Evolutionary conservation across 2,797 vertebrate species (phyloP).

Genomic region (Notamacropus eugenii): DNA sequence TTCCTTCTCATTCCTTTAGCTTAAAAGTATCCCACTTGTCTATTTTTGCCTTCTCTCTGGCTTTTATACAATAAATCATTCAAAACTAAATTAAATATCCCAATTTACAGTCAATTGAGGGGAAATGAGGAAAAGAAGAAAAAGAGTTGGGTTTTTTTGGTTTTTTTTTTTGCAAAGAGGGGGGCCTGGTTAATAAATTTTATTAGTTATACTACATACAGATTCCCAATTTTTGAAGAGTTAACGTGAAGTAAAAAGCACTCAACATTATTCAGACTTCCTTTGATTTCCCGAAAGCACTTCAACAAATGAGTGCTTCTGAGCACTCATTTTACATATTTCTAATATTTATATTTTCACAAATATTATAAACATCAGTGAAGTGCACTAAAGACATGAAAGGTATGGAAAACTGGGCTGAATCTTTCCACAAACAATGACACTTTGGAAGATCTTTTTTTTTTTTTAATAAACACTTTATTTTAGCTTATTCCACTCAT

Average conservation of each 20-base stretch:
- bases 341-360: background rate
- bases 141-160: background rate
- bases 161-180: background rate
- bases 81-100: conserved; percentile 40
- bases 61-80: background rate
- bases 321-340: conserved; percentile 27
- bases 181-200: conserved; percentile 16
- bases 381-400: background rate
- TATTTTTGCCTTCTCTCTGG: background rate
- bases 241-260: conserved; percentile 35
- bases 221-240: conserved; percentile 47
- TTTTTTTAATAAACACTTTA: background rate
- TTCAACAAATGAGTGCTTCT: conserved; percentile 20
- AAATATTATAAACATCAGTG: background rate
- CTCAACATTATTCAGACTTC: conserved; percentile 43
- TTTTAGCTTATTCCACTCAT: background rate
- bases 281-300: background rate
- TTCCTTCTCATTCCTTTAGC: conserved; percentile 50
- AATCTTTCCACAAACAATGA: background rate
- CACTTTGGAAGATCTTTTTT: background rate
- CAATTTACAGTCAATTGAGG: conserved; percentile 6
- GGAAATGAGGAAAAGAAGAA: background rate
- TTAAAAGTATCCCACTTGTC: background rate
- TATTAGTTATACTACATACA: conserved; percentile 27
- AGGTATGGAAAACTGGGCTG: background rate